phyloP scores from a whole-genome alignment of 2,113 vertebrate species.

The Terrapene triunguis region DNA sequence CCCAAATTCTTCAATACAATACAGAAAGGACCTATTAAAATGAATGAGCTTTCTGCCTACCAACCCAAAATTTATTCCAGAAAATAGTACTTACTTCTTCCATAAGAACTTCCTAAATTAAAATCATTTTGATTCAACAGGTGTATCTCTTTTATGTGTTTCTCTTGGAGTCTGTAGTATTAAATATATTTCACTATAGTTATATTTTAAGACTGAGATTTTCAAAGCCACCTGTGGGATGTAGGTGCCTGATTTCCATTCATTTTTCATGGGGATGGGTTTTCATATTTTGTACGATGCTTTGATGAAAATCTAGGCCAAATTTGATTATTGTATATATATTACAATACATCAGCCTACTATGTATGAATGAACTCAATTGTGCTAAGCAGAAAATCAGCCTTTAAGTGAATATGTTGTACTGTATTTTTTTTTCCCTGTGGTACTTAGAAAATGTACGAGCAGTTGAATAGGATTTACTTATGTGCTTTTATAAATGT shows the following conservation, averaged over 20 bases:
- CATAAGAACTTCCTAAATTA: background rate
- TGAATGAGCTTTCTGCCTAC: background rate
- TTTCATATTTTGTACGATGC: background rate
- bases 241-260: background rate
- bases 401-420: background rate
- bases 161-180: background rate
- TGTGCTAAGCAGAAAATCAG: background rate
- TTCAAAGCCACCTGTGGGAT: background rate
- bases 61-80: background rate
- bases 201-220: background rate
- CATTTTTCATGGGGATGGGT: background rate
- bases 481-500: background rate
- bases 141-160: background rate
- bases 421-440: background rate
- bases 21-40: background rate
- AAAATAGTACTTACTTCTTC: conserved; percentile 2
- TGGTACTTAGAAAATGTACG: too few relatives aligned
- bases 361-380: background rate
- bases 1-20: background rate
- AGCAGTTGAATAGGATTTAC: too few relatives aligned
- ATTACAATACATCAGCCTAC: background rate
- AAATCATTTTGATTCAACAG: background rate
- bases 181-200: background rate
- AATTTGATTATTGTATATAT: background rate
- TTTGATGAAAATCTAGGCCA: background rate